phyloP scores from a whole-genome alignment of 2,113 vertebrate genomes.

The Prionailurus bengalensis region DNA sequence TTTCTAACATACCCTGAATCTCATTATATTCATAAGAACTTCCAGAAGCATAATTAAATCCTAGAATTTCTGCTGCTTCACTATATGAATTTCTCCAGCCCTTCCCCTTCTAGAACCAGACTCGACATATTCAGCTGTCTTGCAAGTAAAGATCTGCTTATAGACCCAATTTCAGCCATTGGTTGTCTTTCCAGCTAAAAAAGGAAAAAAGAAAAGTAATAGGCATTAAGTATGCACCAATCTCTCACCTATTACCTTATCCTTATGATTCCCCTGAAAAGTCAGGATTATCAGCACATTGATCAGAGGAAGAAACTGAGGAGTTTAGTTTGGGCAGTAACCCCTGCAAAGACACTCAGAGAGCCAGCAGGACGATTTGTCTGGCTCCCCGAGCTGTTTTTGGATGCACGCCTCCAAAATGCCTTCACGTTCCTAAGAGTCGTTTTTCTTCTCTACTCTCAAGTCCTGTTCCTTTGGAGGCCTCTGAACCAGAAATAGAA shows the following conservation, averaged over 20 bases:
- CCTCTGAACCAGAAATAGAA: background rate
- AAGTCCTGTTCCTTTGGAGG: background rate
- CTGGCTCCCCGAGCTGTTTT: background rate
- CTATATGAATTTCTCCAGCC: background rate
- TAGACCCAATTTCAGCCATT: background rate
- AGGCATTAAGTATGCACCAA: background rate
- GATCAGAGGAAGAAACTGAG: background rate
- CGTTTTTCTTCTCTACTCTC: background rate
- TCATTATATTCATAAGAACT: background rate
- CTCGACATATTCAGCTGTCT: background rate
- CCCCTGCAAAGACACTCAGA: background rate
- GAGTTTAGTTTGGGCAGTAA: background rate
- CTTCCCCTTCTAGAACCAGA: background rate
- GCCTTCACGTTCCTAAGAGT: background rate
- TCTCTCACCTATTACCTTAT: background rate
- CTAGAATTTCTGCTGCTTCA: background rate
- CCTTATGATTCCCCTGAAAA: background rate
- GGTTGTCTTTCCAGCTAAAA: background rate
- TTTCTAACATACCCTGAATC: background rate
- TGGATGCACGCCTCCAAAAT: background rate
- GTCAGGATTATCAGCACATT: background rate
- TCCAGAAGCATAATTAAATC: constrained; percentile 31
- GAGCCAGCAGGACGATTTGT: background rate
- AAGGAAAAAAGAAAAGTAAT: background rate
- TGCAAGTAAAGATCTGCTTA: background rate